Percentiles rank a stretch among this genome's conserved stretches.
Evolutionary conservation across 2,888 invertebrate species (phyloP).

Genomic region (Acronicta alni): DNA sequence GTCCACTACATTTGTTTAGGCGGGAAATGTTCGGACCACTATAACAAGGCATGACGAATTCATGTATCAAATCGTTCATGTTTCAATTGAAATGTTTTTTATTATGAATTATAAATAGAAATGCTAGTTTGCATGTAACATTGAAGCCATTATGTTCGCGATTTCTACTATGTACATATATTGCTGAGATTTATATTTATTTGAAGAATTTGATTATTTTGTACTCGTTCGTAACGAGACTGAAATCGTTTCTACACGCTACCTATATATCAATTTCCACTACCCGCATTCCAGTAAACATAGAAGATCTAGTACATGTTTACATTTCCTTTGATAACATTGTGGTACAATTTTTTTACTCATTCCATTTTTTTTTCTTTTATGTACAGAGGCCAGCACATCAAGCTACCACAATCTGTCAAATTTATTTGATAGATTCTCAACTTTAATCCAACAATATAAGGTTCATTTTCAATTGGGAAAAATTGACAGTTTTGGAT

Average conservation of each 20-base stretch:
- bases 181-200: background rate
- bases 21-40: slow-evolving; percentile 50
- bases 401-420: no score
- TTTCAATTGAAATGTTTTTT: slow-evolving; percentile 54
- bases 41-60: slow-evolving; percentile 58
- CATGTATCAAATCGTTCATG: slow-evolving; percentile 48
- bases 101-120: slow-evolving; percentile 34
- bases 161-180: background rate
- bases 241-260: background rate
- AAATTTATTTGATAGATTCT: no score
- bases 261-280: no score
- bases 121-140: slow-evolving; percentile 27
- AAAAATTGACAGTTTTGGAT: no score
- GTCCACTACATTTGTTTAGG: slow-evolving; percentile 55
- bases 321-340: no score
- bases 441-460: no score
- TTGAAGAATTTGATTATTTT: background rate
- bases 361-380: no score
- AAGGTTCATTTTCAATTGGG: no score
- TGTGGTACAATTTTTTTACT: no score
- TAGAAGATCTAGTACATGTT: no score
- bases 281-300: no score
- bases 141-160: slow-evolving; percentile 23
- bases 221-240: background rate
- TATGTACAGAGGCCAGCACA: no score